Percentiles rank a stretch among this genome's conserved stretches.
Evolutionary conservation across 2,113 vertebrate species (phyloP).

Genomic region (Falcunculus frontatus): DNA sequence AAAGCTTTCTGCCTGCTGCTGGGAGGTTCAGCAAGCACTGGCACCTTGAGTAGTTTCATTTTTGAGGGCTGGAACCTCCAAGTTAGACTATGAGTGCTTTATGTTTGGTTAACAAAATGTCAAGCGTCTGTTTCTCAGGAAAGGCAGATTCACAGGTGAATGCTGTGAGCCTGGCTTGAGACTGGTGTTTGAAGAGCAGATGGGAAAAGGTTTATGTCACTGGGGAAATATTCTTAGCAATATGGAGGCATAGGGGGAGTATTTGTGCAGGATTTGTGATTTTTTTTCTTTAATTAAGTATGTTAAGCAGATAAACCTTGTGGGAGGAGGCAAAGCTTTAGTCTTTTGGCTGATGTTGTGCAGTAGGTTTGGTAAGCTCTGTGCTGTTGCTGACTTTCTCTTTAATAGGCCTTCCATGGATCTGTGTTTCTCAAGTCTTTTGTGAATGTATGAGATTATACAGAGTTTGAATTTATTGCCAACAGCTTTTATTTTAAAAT

Average conservation of each 20-base stretch:
- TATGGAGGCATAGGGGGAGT: background rate
- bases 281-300: too few relatives aligned
- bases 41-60: background rate
- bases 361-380: background rate
- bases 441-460: background rate
- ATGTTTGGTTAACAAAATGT: background rate
- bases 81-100: background rate
- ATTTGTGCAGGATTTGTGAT: too few relatives aligned
- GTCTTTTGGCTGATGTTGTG: too few relatives aligned
- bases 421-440: background rate
- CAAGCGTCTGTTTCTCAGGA: fast-evolving
- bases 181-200: background rate
- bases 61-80: background rate
- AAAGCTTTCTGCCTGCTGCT: background rate
- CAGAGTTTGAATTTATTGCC: background rate
- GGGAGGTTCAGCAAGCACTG: background rate
- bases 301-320: too few relatives aligned
- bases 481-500: background rate
- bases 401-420: background rate
- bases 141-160: background rate
- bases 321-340: background rate
- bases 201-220: background rate
- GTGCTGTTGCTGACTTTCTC: background rate
- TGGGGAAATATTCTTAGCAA: background rate
- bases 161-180: background rate